Evolutionary conservation across 1,140 invertebrate species (phyloP), one percentile per base, ranked within the genome.

Genomic region (Cydia splendana): DNA sequence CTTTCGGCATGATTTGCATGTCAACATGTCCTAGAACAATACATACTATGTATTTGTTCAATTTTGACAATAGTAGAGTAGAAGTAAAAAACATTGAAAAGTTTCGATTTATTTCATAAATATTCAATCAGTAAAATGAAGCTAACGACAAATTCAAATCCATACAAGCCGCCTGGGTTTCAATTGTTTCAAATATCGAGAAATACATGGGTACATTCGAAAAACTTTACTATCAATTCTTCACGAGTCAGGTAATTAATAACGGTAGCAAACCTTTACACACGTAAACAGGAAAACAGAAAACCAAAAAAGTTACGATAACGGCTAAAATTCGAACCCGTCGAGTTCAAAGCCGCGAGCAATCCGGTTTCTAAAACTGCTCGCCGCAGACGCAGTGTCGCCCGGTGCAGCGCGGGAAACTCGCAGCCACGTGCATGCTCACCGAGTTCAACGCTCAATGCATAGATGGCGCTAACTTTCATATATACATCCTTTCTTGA

Each of bases 381-480:
- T 57, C 20, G 18, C 62, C 76, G 75, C 77, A 81, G 79, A 79
- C 78, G 73, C 78, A 51, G 78, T 69, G 82, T 77, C 78, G 80
- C 81, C 79, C 51, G 67, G 75, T 78, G 45, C 65, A 65, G 65
- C n/a, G 42, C 76, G 57, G 74, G 73, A 79, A 75, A 42, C 74
- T 62, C 65, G 74, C 48, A 73, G 78, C 73, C 65, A 18, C 62
- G n/a, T 78, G 75, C 65, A 15, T 12, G 45, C 74, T 80, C 78
- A 84, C 80, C 69, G 65, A 85, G 85, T 89, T 88, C 81, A 77
- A 65, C 65, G 34, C 7, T 7, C 5, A 28, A 10, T 34, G 57
- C 34, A 82, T 77, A 89, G 88, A 88, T 88, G 85, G 86, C 88
- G 85, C 74, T 81, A 6, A 76, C 12, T 45, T 76, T 62, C 77